phyloP scores from a whole-genome alignment of 2,888 invertebrate species.

The Cotesia congregata region DNA sequence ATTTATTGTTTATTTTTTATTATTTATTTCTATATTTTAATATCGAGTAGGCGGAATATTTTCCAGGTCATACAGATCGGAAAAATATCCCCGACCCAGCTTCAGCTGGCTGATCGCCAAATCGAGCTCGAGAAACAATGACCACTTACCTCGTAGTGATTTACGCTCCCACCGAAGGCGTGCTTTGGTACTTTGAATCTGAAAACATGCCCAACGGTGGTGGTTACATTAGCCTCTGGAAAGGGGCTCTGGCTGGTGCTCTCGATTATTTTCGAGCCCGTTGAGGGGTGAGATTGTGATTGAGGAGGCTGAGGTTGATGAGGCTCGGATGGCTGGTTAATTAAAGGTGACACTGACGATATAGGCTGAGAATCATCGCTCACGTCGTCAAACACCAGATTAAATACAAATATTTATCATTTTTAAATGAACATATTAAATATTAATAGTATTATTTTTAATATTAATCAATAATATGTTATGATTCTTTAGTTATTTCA shows the following conservation, averaged over 20 bases:
- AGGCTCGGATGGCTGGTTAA: not conserved
- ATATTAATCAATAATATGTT: too few species aligned
- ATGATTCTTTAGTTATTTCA: too few species aligned
- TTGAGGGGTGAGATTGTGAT: constrained; percentile 35
- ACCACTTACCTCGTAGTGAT: constrained; percentile 77
- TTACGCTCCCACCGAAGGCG: constrained; percentile 78
- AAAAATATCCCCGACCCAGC: too few species aligned
- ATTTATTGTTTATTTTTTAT: constrained; percentile 27
- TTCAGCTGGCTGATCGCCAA: not conserved
- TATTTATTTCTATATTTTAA: not conserved
- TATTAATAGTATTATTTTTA: too few species aligned
- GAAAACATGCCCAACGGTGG: constrained; percentile 80
- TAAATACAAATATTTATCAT: too few species aligned
- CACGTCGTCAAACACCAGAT: constrained; percentile 66
- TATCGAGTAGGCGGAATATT: not conserved
- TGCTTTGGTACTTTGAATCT: constrained; percentile 80
- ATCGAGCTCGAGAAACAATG: constrained; percentile 2
- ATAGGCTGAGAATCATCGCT: constrained; percentile 54
- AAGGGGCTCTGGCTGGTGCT: not conserved
- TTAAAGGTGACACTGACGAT: not conserved
- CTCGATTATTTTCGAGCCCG: constrained; percentile 16
- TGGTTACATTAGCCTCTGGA: constrained; percentile 72
- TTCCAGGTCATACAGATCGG: not conserved
- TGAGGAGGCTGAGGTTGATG: constrained; percentile 13
- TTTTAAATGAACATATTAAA: too few species aligned